A percentile compares a stretch with the other conserved stretches of the same genome.
Evolutionary conservation across 2,113 vertebrate genomes (phyloP).

Genomic region (Nannobrachium achirus): DNA sequence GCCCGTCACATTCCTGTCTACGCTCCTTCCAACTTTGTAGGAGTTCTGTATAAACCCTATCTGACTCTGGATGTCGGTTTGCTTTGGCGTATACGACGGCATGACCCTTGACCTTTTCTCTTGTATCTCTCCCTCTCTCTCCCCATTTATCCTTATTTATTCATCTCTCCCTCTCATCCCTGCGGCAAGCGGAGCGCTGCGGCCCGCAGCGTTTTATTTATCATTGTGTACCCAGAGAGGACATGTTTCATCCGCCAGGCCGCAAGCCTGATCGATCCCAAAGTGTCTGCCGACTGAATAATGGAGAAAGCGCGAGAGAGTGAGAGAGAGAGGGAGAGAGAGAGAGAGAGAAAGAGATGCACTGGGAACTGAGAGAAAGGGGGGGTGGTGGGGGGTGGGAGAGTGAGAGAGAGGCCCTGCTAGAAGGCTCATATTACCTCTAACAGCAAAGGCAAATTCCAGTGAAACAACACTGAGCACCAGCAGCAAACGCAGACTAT

Average conservation of each 20-base stretch:
- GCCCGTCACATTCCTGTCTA: conserved; percentile 51
- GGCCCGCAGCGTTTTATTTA: conserved; percentile 78
- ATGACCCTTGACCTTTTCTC: conserved; percentile 30
- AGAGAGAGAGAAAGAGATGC: conserved; percentile 23
- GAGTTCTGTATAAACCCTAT: conserved; percentile 31
- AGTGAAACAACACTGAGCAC: no score
- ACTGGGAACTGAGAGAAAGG: background rate
- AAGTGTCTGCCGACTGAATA: conserved; percentile 78
- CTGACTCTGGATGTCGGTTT: conserved; percentile 52
- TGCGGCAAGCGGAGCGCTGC: conserved; percentile 53
- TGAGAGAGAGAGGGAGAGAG: conserved; percentile 27
- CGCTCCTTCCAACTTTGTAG: conserved; percentile 17
- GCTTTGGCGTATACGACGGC: conserved; percentile 29
- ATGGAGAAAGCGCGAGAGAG: conserved; percentile 64
- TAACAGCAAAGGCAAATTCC: background rate
- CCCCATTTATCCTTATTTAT: conserved; percentile 15
- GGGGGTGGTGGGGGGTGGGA: no score
- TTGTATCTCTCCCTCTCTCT: conserved; percentile 43
- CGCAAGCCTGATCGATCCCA: conserved; percentile 75
- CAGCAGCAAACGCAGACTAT: no score
- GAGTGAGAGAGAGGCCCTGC: background rate
- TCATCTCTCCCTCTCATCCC: conserved; percentile 40
- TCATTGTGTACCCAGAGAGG: conserved; percentile 80
- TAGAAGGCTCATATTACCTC: conserved; percentile 16
- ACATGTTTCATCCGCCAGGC: conserved; percentile 80